phyloP scores from a whole-genome alignment of 2,797 vertebrate species.

The Ctenopoma kingsleyae region DNA sequence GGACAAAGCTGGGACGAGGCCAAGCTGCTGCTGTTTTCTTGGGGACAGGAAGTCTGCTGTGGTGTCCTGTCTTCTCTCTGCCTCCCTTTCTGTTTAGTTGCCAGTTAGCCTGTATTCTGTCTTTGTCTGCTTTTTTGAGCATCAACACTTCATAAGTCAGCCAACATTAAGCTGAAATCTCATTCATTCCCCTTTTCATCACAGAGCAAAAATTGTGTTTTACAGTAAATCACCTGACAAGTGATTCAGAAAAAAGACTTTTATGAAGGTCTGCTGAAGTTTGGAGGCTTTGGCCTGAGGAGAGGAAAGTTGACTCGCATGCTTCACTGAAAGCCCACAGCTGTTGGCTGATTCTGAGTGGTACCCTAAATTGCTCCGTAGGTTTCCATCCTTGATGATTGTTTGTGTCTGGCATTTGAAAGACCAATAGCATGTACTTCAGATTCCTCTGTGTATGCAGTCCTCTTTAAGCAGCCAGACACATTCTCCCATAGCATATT shows the following conservation, averaged over 20 bases:
- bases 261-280: conserved; percentile 45
- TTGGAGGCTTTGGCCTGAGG: conserved; percentile 58
- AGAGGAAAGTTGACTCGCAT: conserved; percentile 66
- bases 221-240: conserved; percentile 57
- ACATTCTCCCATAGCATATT: conserved; percentile 72
- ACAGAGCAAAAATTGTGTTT: conserved; percentile 38
- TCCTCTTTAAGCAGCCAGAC: conserved; percentile 59
- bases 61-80: conserved; percentile 56
- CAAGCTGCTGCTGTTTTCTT: conserved; percentile 23
- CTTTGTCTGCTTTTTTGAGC: conserved; percentile 8
- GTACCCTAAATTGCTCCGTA: conserved; percentile 65
- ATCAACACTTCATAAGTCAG: conserved; percentile 17
- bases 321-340: conserved; percentile 62
- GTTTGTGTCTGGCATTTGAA: conserved; percentile 68
- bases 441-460: conserved; percentile 57
- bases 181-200: conserved; percentile 43
- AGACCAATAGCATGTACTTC: conserved; percentile 55
- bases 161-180: conserved; percentile 29
- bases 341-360: conserved; percentile 54
- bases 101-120: conserved; percentile 39
- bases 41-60: conserved; percentile 57
- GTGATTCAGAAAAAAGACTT: conserved; percentile 54
- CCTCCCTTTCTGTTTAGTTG: conserved; percentile 46
- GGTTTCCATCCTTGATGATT: conserved; percentile 65
- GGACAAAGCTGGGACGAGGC: conserved; percentile 38